These are phyloP conservation scores for Lagorchestes hirsutus DNA, from an alignment of 2,797 vertebrate species.

Conservation along the genomic window DNA sequence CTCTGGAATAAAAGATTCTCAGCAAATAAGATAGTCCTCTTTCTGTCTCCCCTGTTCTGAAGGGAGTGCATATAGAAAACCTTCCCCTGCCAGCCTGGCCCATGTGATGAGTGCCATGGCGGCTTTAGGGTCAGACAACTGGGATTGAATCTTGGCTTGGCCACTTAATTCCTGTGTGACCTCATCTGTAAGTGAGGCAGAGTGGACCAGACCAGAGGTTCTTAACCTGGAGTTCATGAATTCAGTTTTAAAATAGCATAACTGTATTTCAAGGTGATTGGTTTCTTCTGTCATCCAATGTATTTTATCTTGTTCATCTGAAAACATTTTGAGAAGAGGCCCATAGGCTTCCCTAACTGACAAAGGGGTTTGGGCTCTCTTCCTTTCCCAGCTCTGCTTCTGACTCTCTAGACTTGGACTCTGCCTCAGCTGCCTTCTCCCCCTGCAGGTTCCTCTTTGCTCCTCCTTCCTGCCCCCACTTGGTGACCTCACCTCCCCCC, in stretches of 20 bases:
- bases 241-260: neutral
- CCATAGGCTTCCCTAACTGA: neutral
- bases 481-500: neutral
- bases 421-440: neutral
- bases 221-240: neutral
- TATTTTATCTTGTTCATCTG: neutral
- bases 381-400: neutral
- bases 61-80: neutral
- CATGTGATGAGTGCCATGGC: neutral
- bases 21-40: constrained; percentile 1
- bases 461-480: neutral
- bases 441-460: too few relatives aligned
- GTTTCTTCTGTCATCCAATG: neutral
- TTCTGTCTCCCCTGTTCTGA: neutral
- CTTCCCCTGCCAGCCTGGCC: neutral
- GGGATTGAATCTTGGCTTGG: neutral
- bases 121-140: too few relatives aligned
- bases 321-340: neutral
- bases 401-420: neutral
- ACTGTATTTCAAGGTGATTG: neutral
- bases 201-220: neutral
- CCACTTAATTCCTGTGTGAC: neutral
- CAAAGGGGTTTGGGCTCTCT: neutral
- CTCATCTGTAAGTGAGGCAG: neutral
- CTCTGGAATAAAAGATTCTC: constrained; percentile 19